Evolutionary conservation across 1,140 invertebrate species (phyloP), one percentile per base, ranked within the genome.

Genomic region (Drosophila persimilis): DNA sequence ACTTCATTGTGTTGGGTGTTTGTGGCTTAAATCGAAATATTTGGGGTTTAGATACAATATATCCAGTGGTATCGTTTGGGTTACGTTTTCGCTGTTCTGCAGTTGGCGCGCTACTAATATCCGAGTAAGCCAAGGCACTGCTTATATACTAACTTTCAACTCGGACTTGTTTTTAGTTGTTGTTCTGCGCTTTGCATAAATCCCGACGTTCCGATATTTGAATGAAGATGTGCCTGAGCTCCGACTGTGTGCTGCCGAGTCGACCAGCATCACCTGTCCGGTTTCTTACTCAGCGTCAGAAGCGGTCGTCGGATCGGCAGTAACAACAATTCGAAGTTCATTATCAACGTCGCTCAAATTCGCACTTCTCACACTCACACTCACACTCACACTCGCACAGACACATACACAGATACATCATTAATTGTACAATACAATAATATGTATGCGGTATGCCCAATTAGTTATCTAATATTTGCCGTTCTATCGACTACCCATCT

Each of bases 381-480:
- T 48, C 26, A 55, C 22, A 31, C 31, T 9, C 3, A 58, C 9
- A 48, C 15, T 22, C 2, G 31, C 9, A 50, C 46, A 24, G 20
- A 56, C 22, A 24, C 29, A 17, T 2, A 58, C 9, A 48, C 15
- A 31, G 4, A 51, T 13, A 26, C 75, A 88, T 84, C 64, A 88
- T 88, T 83, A 88, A 79, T 89, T 39, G 35, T 13, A 39, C 35
- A 39, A 13, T 39, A 35, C 31, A 35, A 35, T 20, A 20, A 61
- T 77, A 76, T 83, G 78, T 73, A 70, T 79, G 65, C 46, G 31
- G 56, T 46, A 66, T 60, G 75, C 75, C 73, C 83, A 88, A 89
- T 88, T 88, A 88, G 84, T 89, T 88, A 83, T 89, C 86, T 79
- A 88, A 88, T 88, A 79, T 72, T 76, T 62, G 61, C 72, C 75